Evolutionary conservation across 2,797 vertebrate genomes (phyloP), one percentile per base, ranked within the genome.

Genomic region (Ataeniobius toweri): DNA sequence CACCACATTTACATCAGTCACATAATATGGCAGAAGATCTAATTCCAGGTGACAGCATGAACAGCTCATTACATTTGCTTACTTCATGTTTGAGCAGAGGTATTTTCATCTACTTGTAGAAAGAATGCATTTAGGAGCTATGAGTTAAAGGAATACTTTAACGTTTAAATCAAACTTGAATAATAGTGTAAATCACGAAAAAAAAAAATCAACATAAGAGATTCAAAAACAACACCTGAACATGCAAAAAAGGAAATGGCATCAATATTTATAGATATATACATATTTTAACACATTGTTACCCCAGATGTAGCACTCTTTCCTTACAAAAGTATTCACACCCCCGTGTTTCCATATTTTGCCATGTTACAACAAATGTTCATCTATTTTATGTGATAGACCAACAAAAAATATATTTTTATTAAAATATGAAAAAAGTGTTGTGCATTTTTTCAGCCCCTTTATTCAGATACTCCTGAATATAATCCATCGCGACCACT

Each of bases 231-330:
- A 91, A 92, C 85, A 88, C 82, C 77, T 87, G 69, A 92, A 94
- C 94, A 94, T 95, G 94, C 94, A 94, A 90, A 93, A 90, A 81
- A 80, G 91, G 86, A 86, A 92, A 85, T 87, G 86, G 88, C 88
- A 79, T 89, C 80, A 80, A 85, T 91, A 90, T 91, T 82, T 80
- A 68, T 71, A 74, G 65, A 81, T 61, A 63, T 63, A 78, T 61
- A 89, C 81, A 89, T 78, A 89, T 59, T 81, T 88, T 72, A 85
- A 85, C 77, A 81, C 77, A 81, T 78, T 18, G 8, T 75, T 59
- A 39, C 81, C 73, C 75, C 72, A 76, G 72, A 79, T 81, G 90
- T 77, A 78, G 77, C 26, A 16, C 41, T 48, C 41, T n/a, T 6
- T 24, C 67, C n/a, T 69, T 16, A 44, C 67, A 69, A 48, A 69